Percentiles rank a stretch among this genome's conserved stretches.
These are phyloP conservation scores for Onychorhynchus coronatus DNA, from an alignment of 2,113 vertebrate species.

Conservation along the genomic window DNA sequence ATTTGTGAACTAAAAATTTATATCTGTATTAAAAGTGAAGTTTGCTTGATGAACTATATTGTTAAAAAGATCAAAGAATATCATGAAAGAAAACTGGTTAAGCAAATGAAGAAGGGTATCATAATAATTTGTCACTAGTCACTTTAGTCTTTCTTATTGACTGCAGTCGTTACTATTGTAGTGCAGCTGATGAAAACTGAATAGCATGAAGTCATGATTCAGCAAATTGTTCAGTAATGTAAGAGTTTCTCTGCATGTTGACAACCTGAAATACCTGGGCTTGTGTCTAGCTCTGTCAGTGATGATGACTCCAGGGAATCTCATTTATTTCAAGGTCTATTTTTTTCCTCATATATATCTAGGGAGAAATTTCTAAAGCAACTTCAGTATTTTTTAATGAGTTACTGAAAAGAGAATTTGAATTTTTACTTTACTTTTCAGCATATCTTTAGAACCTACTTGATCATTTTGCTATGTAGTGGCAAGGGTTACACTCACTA, in stretches of 20 bases:
- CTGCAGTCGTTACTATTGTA: background rate
- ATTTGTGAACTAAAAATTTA: background rate
- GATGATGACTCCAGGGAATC: background rate
- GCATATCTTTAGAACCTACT: background rate
- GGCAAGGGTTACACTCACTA: background rate
- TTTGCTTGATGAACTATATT: background rate
- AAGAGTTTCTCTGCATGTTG: background rate
- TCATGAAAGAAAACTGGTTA: background rate
- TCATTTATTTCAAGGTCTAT: slow-evolving; percentile 11
- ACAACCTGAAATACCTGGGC: background rate
- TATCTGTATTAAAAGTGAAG: background rate
- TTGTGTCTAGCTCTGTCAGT: background rate
- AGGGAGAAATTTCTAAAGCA: background rate
- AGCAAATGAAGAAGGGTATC: background rate
- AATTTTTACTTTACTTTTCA: slow-evolving; percentile 8
- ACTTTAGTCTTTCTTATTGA: background rate
- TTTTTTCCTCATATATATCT: background rate
- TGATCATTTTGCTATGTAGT: slow-evolving; percentile 1
- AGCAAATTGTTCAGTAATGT: background rate
- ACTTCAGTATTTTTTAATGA: background rate
- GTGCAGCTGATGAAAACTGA: background rate
- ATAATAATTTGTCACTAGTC: background rate
- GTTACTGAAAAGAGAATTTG: background rate
- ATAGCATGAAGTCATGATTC: background rate
- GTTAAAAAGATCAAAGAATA: background rate